A percentile compares a stretch with the other conserved stretches of the same genome.
Evolutionary conservation across 2,113 vertebrate genomes (phyloP).

Genomic region (Gymnocephalus cernua): DNA sequence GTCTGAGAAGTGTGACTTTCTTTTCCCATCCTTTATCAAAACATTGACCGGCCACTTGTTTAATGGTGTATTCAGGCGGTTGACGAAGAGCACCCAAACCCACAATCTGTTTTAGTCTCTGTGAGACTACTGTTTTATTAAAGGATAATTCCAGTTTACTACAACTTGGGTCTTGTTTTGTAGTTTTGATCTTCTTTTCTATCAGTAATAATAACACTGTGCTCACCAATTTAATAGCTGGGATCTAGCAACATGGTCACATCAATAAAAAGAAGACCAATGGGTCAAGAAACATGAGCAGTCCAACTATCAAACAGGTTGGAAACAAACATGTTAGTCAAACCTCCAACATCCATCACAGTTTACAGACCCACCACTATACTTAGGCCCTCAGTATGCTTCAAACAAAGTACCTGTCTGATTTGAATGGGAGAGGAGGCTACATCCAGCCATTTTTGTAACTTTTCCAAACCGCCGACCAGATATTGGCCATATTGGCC

Average conservation of each 20-base stretch:
- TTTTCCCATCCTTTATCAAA: not conserved
- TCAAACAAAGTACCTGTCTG: not conserved
- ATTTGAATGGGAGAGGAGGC: not conserved
- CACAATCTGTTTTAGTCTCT: conserved; percentile 59
- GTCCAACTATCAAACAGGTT: not conserved
- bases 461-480: not conserved
- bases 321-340: not conserved
- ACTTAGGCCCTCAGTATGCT: not conserved
- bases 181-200: conserved; percentile 3
- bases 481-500: too few relatives aligned
- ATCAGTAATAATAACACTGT: not conserved
- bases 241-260: not conserved
- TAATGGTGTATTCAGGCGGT: not conserved
- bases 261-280: not conserved
- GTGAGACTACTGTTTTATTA: conserved; percentile 62
- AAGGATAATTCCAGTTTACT: conserved; percentile 3
- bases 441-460: not conserved
- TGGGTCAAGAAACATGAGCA: not conserved
- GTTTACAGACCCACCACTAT: not conserved
- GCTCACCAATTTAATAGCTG: not conserved
- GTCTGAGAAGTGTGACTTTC: not conserved
- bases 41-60: not conserved
- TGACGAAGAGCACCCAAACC: conserved; percentile 1
- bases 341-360: not conserved
- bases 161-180: not conserved